Percentiles rank a stretch among this genome's conserved stretches.
phyloP scores from a whole-genome alignment of 2,113 vertebrate species.

The Pyxicephalus adspersus region DNA sequence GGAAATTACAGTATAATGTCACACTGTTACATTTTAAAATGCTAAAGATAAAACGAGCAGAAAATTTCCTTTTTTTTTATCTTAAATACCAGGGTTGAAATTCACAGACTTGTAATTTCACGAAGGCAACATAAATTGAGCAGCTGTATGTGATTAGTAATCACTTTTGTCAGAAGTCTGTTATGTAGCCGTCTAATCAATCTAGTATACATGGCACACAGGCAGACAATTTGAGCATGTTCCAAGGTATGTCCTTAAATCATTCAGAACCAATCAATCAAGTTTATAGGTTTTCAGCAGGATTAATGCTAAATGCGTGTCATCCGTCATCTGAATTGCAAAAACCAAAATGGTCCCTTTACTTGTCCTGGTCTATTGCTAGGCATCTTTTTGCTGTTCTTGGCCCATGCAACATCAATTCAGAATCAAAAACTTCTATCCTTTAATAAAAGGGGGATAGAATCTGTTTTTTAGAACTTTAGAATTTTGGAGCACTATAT shows the following conservation, averaged over 20 bases:
- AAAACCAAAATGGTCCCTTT: background rate
- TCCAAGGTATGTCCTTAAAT: constrained; percentile 35
- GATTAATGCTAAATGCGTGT: background rate
- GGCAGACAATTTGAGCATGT: constrained; percentile 34
- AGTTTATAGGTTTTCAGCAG: background rate
- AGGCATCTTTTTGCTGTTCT: no score
- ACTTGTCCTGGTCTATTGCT: background rate
- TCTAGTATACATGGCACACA: background rate
- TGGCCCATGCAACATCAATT: no score
- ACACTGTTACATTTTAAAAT: background rate
- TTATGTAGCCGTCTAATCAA: constrained; percentile 33
- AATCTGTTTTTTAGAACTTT: no score
- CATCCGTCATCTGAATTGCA: constrained; percentile 13
- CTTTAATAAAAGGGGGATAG: no score
- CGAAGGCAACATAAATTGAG: constrained; percentile 21
- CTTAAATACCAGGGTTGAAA: constrained; percentile 24
- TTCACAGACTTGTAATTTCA: constrained; percentile 27
- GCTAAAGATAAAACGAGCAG: background rate
- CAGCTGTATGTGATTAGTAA: constrained; percentile 37
- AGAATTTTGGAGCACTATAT: no score
- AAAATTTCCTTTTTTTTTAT: constrained; percentile 8
- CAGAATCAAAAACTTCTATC: no score
- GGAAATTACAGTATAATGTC: background rate
- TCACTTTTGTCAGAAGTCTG: constrained; percentile 28
- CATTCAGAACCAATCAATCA: constrained; percentile 42